A percentile compares a stretch with the other conserved stretches of the same genome.
Evolutionary conservation across 2,113 vertebrate species (phyloP).

Genomic region (Lichenostomus cassidix): DNA sequence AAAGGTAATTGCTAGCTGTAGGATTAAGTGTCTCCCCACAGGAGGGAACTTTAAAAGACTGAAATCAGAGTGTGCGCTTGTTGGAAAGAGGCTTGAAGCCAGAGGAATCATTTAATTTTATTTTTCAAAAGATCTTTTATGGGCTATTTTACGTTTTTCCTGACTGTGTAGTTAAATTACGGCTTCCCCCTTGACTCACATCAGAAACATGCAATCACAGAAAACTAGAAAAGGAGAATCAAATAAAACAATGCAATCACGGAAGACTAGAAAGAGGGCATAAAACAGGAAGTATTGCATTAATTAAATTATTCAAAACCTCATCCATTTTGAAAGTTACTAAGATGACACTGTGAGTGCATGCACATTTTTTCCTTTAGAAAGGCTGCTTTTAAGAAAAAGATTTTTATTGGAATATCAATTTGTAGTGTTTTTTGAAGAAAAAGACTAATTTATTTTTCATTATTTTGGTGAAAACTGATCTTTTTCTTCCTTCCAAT

Average conservation of each 20-base stretch:
- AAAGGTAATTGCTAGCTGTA: slow-evolving; percentile 53
- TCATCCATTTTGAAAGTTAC: background rate
- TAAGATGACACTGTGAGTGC: background rate
- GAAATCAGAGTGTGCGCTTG: slow-evolving; percentile 13
- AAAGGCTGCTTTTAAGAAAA: background rate
- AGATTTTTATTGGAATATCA: background rate
- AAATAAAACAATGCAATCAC: background rate
- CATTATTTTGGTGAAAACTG: background rate
- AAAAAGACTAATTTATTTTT: background rate
- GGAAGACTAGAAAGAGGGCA: background rate
- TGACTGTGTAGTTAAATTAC: slow-evolving; percentile 17
- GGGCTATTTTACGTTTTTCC: background rate
- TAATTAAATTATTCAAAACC: slow-evolving; percentile 7
- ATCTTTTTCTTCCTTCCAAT: background rate
- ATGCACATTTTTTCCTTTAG: background rate
- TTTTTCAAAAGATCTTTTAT: slow-evolving; percentile 31
- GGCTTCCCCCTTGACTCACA: background rate
- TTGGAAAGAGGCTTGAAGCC: slow-evolving; percentile 25
- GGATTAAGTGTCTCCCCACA: slow-evolving; percentile 34
- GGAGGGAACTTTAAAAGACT: slow-evolving; percentile 34
- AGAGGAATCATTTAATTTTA: slow-evolving; percentile 23
- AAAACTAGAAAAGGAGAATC: background rate
- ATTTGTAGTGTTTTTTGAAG: background rate
- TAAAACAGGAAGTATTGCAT: background rate
- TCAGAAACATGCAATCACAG: background rate